phyloP scores from a whole-genome alignment of 2,888 invertebrate genomes.

The Ecliptopera silaceata region DNA sequence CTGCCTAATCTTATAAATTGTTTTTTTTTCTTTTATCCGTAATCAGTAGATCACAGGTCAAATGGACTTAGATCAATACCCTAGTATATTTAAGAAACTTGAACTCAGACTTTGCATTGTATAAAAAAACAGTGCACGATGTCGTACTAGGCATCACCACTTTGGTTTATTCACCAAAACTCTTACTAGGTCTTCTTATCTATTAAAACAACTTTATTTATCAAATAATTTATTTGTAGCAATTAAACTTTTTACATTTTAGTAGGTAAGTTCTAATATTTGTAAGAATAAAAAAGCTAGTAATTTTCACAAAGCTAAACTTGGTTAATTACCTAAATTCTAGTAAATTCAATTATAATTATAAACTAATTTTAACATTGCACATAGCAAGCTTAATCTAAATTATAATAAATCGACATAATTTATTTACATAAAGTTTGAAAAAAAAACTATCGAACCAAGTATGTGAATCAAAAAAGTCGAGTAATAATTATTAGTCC shows the following conservation, averaged over 20 bases:
- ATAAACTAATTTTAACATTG: slow-evolving; percentile 31
- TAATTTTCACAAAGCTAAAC: neutral
- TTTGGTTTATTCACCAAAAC: too few relatives aligned
- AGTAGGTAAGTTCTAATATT: neutral
- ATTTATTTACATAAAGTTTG: slow-evolving; percentile 32
- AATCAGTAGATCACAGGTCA: neutral
- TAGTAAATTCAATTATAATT: slow-evolving; percentile 20
- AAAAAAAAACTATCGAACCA: too few relatives aligned
- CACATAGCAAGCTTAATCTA: slow-evolving; percentile 34
- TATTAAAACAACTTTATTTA: slow-evolving; percentile 10
- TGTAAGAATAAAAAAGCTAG: slow-evolving; percentile 1
- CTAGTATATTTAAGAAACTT: too few relatives aligned
- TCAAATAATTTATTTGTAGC: slow-evolving; percentile 57
- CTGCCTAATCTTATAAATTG: slow-evolving; percentile 35
- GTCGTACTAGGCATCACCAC: too few relatives aligned
- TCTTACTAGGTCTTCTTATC: too few relatives aligned
- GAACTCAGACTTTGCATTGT: too few relatives aligned
- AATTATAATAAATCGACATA: slow-evolving; percentile 17
- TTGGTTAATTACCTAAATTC: slow-evolving; percentile 1
- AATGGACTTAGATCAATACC: too few relatives aligned
- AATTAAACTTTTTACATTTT: slow-evolving; percentile 21
- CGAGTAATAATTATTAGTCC: too few relatives aligned
- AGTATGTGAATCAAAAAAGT: neutral
- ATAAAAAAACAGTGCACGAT: too few relatives aligned
- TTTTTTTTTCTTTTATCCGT: slow-evolving; percentile 10